phyloP scores from a whole-genome alignment of 2,113 vertebrate species.

The Miniopterus natalensis region DNA sequence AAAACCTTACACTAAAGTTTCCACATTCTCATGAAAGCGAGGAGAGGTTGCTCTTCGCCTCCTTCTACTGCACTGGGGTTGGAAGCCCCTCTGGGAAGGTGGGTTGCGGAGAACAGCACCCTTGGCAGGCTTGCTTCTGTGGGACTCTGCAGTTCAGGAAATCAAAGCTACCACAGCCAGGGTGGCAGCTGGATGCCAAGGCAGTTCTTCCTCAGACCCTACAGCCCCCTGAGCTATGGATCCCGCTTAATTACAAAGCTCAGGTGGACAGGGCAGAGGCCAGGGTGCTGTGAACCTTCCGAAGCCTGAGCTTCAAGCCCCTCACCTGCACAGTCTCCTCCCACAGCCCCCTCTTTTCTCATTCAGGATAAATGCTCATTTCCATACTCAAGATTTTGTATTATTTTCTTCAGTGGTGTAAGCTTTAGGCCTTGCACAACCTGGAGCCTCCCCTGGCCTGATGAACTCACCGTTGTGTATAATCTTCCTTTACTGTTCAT shows the following conservation, averaged over 20 bases:
- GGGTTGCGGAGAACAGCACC: neutral
- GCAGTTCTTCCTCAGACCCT: neutral
- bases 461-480: conserved; percentile 95
- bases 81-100: rapidly evolving
- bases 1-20: neutral
- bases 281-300: neutral
- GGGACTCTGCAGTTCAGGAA: neutral
- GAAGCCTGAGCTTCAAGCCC: neutral
- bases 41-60: neutral
- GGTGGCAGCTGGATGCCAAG: too few relatives aligned
- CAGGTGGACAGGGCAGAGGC: too few relatives aligned
- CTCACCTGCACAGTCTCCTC: neutral
- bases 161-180: neutral
- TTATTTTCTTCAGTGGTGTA: neutral
- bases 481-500: conserved; percentile 96
- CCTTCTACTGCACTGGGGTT: rapidly evolving
- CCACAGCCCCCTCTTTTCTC: neutral
- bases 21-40: neutral
- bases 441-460: rapidly evolving
- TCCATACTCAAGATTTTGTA: neutral
- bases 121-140: neutral
- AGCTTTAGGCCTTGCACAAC: neutral
- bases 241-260: neutral
- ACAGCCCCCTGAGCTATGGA: neutral
- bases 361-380: neutral